A percentile compares a stretch with the other conserved stretches of the same genome.
phyloP scores from a whole-genome alignment of 1,140 invertebrate genomes.

The Medauroidea extradentata region DNA sequence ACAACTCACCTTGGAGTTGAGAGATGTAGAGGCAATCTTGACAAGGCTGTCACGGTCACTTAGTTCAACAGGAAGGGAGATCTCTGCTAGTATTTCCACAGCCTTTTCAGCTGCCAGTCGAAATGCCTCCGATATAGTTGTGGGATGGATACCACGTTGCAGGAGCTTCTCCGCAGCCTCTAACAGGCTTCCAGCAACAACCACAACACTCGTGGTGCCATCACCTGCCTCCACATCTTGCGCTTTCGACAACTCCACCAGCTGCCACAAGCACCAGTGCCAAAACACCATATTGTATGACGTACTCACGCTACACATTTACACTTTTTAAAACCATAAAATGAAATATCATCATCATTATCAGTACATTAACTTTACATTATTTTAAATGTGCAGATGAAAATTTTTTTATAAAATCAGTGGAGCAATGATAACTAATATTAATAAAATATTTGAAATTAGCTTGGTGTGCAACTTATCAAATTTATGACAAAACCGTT shows the following conservation, averaged over 20 bases:
- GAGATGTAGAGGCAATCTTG: constrained; percentile 93
- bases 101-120: constrained; percentile 83
- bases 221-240: constrained; percentile 99
- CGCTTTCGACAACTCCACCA: constrained; percentile 96
- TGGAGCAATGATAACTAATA: no score
- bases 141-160: constrained; percentile 94
- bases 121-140: constrained; percentile 94
- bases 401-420: no score
- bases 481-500: no score
- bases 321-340: no score
- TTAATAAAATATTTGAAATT: no score
- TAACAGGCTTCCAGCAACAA: constrained; percentile 91
- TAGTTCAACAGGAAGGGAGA: constrained; percentile 85
- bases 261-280: no score
- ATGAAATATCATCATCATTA: no score
- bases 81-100: constrained; percentile 78
- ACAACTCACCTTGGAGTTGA: constrained; percentile 98
- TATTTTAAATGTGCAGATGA: no score
- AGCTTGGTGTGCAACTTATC: no score
- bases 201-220: constrained; percentile 96
- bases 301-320: no score
- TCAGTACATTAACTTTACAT: no score
- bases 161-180: constrained; percentile 93
- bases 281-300: constrained; percentile 29
- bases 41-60: constrained; percentile 82